Percentiles rank a stretch among this genome's conserved stretches.
phyloP scores from a whole-genome alignment of 2,797 vertebrate genomes.

The Enteromius paludinosus region DNA sequence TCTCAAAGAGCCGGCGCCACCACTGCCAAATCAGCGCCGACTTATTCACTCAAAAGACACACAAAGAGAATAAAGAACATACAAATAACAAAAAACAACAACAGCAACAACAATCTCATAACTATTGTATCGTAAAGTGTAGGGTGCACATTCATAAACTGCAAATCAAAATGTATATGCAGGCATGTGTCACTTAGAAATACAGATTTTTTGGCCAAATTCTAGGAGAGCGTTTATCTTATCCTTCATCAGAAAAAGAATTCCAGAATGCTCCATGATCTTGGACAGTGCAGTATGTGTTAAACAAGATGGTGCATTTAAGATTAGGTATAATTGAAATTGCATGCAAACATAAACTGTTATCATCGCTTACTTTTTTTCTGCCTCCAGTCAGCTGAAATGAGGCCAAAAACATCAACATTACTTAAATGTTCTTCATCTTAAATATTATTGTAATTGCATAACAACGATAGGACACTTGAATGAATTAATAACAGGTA shows the following conservation, averaged over 20 bases:
- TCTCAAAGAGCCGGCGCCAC: not conserved
- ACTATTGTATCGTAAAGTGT: too few relatives aligned
- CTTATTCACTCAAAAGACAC: not conserved
- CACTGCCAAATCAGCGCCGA: not conserved
- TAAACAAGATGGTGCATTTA: not conserved
- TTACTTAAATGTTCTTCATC: not conserved
- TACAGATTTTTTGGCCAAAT: too few relatives aligned
- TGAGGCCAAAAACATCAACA: not conserved
- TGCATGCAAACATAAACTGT: not conserved
- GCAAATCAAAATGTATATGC: too few relatives aligned
- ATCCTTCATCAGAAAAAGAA: not conserved
- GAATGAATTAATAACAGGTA: not conserved
- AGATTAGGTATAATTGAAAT: not conserved
- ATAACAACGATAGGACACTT: not conserved
- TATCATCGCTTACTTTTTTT: not conserved
- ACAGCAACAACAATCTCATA: too few relatives aligned
- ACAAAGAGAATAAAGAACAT: not conserved
- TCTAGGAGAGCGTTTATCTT: too few relatives aligned
- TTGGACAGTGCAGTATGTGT: not conserved
- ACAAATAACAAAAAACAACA: too few relatives aligned
- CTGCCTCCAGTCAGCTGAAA: not conserved
- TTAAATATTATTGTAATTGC: not conserved
- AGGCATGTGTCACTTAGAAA: too few relatives aligned
- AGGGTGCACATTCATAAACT: too few relatives aligned
- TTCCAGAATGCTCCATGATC: not conserved